Base-by-base conservation (phyloP, 1,140 invertebrate species). In the Centruroides vittatus region DNA sequence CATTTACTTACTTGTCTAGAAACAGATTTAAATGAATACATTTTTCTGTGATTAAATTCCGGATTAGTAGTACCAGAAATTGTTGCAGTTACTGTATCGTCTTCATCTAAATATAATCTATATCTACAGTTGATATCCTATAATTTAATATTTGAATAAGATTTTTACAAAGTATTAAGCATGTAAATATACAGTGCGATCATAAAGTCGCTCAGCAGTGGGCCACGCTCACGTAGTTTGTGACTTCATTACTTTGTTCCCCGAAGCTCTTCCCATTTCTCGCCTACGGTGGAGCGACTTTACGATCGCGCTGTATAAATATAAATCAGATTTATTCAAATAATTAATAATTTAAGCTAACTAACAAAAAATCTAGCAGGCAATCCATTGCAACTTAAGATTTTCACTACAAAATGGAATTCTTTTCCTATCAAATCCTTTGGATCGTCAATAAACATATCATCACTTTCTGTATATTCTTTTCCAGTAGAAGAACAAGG, bases 111-210 rank as follows among this genome's bases (percentile, higher is more conserved):
- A 67, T 76, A 79, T 59, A 82, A 72, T 52, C 71, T 71, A 69
- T 79, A 82, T 53, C 71, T 73, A 67, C 79, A 79, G 66, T 73
- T 78, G 55, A 78, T 74, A 66, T 76, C 74, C 78, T 80, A 67
- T 8, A 72, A 65, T 13, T 13, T 23, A 23, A 23, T 23, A 23
- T 23, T 23, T 23, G 23, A 23, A 23, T 23, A 23, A 0, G 23
- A 23, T 23, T 23, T 23, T 23, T 23, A 23, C 0, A 23, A 23
- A 23, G 23, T 23, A 23, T 23, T 23, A 23, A 23, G 23, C 23
- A 23, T 23, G 2, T 23, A 23, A 23, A 23, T 23, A 23, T 23
- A 23, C 23, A 23, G 23, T 23, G 23, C 23, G 23, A 23, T 23
- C 23, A 2, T 23, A 23, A 23, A 23, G 23, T 23, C 23, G 23